Conservation (phyloP, 2,888 invertebrate genomes). For the Aethes cnicana region DNA sequence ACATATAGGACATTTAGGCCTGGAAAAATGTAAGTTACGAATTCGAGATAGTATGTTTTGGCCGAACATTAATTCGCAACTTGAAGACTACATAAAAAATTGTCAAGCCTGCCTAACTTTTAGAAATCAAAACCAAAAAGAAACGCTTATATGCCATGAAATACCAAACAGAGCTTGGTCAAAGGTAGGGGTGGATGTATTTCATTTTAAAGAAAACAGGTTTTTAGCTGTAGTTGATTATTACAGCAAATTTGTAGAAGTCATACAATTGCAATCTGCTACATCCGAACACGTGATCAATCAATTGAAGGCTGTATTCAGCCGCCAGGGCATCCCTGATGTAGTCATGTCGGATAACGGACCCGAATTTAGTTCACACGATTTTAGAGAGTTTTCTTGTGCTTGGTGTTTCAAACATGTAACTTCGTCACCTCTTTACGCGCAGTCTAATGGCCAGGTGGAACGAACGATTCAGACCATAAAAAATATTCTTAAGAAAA, state of each 20-base stretch:
- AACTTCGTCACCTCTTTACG: background rate
- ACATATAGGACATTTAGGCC: background rate
- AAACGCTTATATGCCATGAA: background rate
- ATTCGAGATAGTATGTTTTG: background rate
- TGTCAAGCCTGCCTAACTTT: background rate
- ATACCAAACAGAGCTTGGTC: no score
- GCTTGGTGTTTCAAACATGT: background rate
- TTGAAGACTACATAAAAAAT: background rate
- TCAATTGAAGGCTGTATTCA: background rate
- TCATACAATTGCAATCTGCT: no score
- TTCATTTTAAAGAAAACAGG: no score
- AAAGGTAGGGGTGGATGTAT: no score
- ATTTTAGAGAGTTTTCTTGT: background rate
- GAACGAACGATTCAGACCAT: background rate
- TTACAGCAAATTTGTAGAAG: no score
- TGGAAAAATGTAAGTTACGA: background rate
- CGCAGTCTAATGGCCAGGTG: constrained; percentile 1
- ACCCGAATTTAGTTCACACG: background rate
- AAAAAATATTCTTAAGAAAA: background rate
- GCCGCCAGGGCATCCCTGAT: background rate
- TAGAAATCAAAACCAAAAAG: background rate
- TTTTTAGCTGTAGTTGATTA: no score
- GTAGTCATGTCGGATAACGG: background rate
- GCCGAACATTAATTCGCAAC: constrained; percentile 1
- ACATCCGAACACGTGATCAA: no score